Evolutionary conservation across 1,140 invertebrate genomes (phyloP).

Genomic region (Bombyx mandarina): DNA sequence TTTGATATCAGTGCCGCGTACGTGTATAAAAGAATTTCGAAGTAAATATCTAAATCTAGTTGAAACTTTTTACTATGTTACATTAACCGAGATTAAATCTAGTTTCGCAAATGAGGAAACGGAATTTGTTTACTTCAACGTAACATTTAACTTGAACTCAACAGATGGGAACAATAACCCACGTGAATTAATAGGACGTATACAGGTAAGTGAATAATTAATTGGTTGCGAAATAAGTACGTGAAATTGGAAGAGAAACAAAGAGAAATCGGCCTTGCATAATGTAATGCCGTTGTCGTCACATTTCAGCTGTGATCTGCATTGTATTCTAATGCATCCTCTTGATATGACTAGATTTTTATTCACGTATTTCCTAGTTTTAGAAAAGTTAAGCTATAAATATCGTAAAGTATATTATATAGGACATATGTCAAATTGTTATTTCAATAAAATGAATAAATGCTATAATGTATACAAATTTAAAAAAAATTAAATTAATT

Average conservation of each 20-base stretch:
- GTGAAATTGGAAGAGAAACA: constrained; percentile 1
- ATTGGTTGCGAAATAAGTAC: not conserved
- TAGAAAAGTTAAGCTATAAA: too few species aligned
- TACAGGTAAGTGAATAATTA: constrained; percentile 34
- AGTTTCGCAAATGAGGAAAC: constrained; percentile 32
- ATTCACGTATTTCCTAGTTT: too few species aligned
- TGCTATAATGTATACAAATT: too few species aligned
- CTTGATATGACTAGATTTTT: too few species aligned
- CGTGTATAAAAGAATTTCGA: constrained; percentile 54
- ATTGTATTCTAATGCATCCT: not conserved
- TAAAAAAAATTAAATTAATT: too few species aligned
- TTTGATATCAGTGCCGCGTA: constrained; percentile 55
- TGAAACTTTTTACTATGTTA: constrained; percentile 67
- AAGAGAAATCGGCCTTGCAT: constrained; percentile 6
- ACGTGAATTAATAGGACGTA: constrained; percentile 44
- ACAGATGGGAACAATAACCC: constrained; percentile 49
- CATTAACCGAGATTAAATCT: constrained; percentile 53
- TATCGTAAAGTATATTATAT: too few species aligned
- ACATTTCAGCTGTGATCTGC: not conserved
- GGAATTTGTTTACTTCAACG: constrained; percentile 54
- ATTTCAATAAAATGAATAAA: too few species aligned
- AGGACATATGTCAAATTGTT: too few species aligned
- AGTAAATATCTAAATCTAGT: constrained; percentile 61
- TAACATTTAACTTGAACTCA: constrained; percentile 51
- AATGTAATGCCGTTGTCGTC: constrained; percentile 1